These are phyloP conservation scores for Panagrolaimus sp. DNA, from an alignment of 1,140 invertebrate genomes.

Conservation along the genomic window DNA sequence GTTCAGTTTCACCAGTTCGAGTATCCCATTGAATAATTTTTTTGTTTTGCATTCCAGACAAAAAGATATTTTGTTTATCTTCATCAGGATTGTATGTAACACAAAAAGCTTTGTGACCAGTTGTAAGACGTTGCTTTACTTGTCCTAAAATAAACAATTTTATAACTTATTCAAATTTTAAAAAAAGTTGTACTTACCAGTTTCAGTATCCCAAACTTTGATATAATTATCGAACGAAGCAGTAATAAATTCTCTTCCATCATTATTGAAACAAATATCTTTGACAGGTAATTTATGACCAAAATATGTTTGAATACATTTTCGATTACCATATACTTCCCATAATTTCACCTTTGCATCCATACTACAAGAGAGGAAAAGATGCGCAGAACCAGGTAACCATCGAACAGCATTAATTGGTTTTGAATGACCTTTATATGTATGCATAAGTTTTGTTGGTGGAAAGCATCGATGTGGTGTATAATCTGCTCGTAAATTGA, in stretches of 20 bases:
- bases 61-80: conserved; percentile 93
- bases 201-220: conserved; percentile 98
- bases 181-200: conserved; percentile 61
- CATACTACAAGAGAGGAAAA: conserved; percentile 90
- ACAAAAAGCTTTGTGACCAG: conserved; percentile 65
- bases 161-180: neutral
- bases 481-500: conserved; percentile 83
- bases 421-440: conserved; percentile 93
- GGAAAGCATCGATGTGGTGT: conserved; percentile 92
- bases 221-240: conserved; percentile 81
- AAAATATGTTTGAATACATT: conserved; percentile 88
- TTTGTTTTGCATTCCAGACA: conserved; percentile 95
- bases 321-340: conserved; percentile 92
- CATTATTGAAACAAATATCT: conserved; percentile 91
- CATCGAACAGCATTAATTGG: conserved; percentile 90
- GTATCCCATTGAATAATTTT: conserved; percentile 95
- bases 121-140: conserved; percentile 57
- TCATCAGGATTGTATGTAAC: conserved; percentile 94
- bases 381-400: conserved; percentile 89
- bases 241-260: conserved; percentile 83
- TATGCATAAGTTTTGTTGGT: conserved; percentile 90
- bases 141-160: conserved; percentile 39
- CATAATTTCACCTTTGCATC: conserved; percentile 83
- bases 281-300: conserved; percentile 93
- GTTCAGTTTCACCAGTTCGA: conserved; percentile 81